Base-by-base conservation (phyloP, 2,797 vertebrate species). In the Bradypodion pumilum region DNA sequence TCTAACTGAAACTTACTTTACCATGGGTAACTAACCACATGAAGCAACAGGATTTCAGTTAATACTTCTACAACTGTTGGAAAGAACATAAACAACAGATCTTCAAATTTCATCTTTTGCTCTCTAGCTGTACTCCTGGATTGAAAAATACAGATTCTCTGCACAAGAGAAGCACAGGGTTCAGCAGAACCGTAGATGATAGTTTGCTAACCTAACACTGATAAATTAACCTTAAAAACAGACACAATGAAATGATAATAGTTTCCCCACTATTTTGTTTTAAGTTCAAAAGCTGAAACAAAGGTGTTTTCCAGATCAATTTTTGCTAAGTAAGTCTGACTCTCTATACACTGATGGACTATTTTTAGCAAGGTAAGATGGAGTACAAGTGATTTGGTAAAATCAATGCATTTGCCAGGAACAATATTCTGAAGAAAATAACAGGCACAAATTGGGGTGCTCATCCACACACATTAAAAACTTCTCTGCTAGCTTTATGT, bases 271-370 rank as follows among this genome's bases (percentile, higher is more conserved):
- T 9, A 21, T 6, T 27, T 25, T 76, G 63, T 90, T 73, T 90
- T 78, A 52, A 21, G 1, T 46, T 84, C 73, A 74, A 29, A 4
- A 2, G 44, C 37, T 65, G 74, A 59, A 37, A 52, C 80, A 85
- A 42, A 1, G 59, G 23, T n/a, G n/a, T 32, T 56, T 85, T 66
- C 46, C 63, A 85, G 1, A 25, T 68, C 49, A 66, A 70, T 62
- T 32, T 88, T 21, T 37, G 16, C 73, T 66, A 75, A 32, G 60
- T 7, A 83, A 40, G 75, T 83, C 9, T 89, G 74, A 86, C 86
- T 4, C 29, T 83, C 78, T 75, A 15, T n/a, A 66, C 46, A 75
- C 56, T 72, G 29, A 27, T 37, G 23, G 6, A 63, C 7, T 59
- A 75, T 35, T 72, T 12, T 21, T 40, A 69, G 49, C 49, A 70